Percentiles rank a stretch among this genome's conserved stretches.
These are phyloP conservation scores for Piaya cayana DNA, from an alignment of 2,113 vertebrate species.

Conservation along the genomic window DNA sequence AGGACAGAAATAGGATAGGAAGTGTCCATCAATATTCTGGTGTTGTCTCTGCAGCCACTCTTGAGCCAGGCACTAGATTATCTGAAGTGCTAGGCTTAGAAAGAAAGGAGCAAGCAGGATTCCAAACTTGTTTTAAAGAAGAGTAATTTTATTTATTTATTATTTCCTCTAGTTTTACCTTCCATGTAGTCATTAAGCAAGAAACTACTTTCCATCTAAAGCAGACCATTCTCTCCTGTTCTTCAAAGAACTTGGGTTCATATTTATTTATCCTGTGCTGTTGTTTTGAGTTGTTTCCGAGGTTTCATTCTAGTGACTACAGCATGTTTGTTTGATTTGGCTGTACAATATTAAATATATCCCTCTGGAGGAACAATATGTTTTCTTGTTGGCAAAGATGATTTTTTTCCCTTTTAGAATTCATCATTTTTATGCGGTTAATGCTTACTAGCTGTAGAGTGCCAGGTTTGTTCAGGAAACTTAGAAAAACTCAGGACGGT, in stretches of 20 bases:
- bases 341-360: conserved; percentile 36
- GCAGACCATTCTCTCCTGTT: background rate
- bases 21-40: background rate
- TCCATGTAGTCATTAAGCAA: background rate
- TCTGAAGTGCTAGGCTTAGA: background rate
- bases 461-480: conserved; percentile 12
- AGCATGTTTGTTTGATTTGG: conserved; percentile 60
- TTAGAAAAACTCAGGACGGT: background rate
- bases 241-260: conserved; percentile 42
- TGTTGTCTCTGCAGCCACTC: background rate
- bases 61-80: background rate
- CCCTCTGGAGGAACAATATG: conserved; percentile 32
- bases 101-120: background rate
- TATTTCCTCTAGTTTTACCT: background rate
- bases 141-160: background rate
- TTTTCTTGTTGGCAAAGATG: conserved; percentile 10
- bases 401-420: conserved; percentile 31
- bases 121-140: background rate
- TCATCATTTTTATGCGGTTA: background rate
- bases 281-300: conserved; percentile 49
- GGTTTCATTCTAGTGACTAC: conserved; percentile 50
- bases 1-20: background rate
- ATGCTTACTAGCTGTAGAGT: background rate
- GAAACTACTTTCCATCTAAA: conserved; percentile 17
- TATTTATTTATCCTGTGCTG: conserved; percentile 54